Evolutionary conservation across 2,113 vertebrate genomes (phyloP), one percentile per base, ranked within the genome.

Genomic region (Gopherus flavomarginatus): DNA sequence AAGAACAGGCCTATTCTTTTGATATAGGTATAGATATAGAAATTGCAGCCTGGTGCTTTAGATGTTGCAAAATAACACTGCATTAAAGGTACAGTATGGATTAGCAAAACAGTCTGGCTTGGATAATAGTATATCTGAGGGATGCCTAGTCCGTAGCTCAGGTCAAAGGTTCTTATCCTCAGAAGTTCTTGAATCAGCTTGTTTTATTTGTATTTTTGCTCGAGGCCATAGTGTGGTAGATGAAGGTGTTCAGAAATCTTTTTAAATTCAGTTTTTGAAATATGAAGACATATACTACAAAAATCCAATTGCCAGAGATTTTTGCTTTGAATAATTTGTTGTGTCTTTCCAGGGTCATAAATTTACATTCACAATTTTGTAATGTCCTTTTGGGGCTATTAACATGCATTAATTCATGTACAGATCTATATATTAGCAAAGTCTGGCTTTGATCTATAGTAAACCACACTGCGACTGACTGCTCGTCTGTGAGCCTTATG

Each of bases 121-220:
- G 72, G 96, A 96, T 97, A 98, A 98, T 98, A 96, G 98, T 93
- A 54, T 92, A 96, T 98, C 97, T 97, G 83, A 98, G 88, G 96
- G 80, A 90, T 95, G 87, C 92, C 83, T 85, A 95, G 95, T 97
- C 97, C 95, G 3, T 79, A 93, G 89, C 83, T 22, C 27, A 47
- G 98, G 98, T 98, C 98, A 98, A 85, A 97, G 97, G 94, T 92
- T 94, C 92, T 81, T 78, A 59, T 93, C 89, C 87, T 98, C 96
- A 97, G 98, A 98, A 98, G 97, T 96, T 97, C 92, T 85, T 93
- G 96, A 98, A 97, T 98, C 97, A 72, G 81, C 86, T 95, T 93
- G 96, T 97, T 98, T 97, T 97, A 96, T 98, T 98, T 97, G 95
- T 98, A 27, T 97, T 96, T 98, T 98, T 42, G 96, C 98, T 98